A percentile compares a stretch with the other conserved stretches of the same genome.
These are phyloP conservation scores for Sitta carolinensis DNA, from an alignment of 2,797 vertebrate species.

Conservation along the genomic window DNA sequence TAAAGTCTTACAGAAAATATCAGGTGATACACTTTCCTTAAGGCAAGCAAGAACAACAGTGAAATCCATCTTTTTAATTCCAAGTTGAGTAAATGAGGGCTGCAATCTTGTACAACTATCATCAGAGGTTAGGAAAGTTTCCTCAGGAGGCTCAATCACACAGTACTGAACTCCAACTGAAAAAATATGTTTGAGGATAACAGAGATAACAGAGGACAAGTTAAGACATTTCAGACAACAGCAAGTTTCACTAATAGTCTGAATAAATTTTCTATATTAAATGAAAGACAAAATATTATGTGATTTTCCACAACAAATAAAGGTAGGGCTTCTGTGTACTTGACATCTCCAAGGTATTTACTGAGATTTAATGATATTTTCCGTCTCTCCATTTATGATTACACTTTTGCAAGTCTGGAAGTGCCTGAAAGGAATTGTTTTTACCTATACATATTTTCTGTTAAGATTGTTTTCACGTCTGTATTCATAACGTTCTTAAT, in stretches of 20 bases:
- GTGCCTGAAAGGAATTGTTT: constrained; percentile 8
- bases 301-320: constrained; percentile 34
- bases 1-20: background rate
- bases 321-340: background rate
- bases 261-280: background rate
- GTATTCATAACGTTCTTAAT: background rate
- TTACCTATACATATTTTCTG: background rate
- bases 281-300: background rate
- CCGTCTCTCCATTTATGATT: background rate
- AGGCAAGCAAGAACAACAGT: background rate
- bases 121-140: background rate
- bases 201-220: background rate
- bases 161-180: background rate
- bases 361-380: constrained; percentile 20
- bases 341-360: background rate
- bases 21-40: background rate
- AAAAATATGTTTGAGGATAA: background rate
- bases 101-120: background rate
- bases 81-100: background rate
- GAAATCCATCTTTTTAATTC: background rate
- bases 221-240: background rate
- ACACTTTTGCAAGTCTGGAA: constrained; percentile 40
- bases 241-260: background rate
- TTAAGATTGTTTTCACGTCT: background rate
- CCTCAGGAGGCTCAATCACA: background rate